Conservation (phyloP, 2,113 vertebrate species). For the Cromileptes altivelis region DNA sequence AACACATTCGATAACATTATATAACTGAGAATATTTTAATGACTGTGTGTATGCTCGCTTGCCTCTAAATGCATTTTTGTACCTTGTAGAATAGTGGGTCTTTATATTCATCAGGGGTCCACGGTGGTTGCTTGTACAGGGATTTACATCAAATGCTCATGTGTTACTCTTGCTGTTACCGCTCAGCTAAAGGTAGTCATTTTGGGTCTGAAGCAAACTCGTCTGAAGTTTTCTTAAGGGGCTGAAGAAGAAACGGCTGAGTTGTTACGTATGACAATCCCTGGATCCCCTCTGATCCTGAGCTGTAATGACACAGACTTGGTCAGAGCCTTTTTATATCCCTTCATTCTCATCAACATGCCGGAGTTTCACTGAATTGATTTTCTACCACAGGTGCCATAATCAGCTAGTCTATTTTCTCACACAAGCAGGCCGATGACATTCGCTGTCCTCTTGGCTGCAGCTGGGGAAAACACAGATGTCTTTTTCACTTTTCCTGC, state of each 20-base stretch:
- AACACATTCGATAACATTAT: slow-evolving; percentile 61
- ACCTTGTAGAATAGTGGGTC: slow-evolving; percentile 20
- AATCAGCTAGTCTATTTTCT: slow-evolving; percentile 25
- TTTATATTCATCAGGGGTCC: slow-evolving; percentile 23
- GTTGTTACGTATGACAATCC: slow-evolving; percentile 63
- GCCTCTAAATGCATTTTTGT: slow-evolving; percentile 19
- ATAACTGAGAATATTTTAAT: slow-evolving; percentile 51
- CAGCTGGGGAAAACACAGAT: slow-evolving; percentile 42
- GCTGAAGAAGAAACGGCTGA: slow-evolving; percentile 50
- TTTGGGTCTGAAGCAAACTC: slow-evolving; percentile 50
- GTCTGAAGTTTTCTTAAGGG: slow-evolving; percentile 58
- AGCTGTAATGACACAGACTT: slow-evolving; percentile 63
- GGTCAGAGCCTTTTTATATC: slow-evolving; percentile 42
- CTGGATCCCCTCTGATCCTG: slow-evolving; percentile 67
- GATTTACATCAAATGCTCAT: slow-evolving; percentile 43
- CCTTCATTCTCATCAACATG: slow-evolving; percentile 60
- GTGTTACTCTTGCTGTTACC: slow-evolving; percentile 28
- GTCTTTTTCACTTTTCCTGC: slow-evolving; percentile 51
- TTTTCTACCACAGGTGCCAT: slow-evolving; percentile 49
- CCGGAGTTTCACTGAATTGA: slow-evolving; percentile 55
- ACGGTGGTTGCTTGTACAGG: slow-evolving; percentile 17
- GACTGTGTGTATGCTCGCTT: not conserved
- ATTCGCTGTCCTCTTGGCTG: slow-evolving; percentile 29
- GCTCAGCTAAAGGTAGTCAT: slow-evolving; percentile 48
- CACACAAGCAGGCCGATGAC: slow-evolving; percentile 14